These are phyloP conservation scores for Silurus meridionalis DNA, from an alignment of 2,113 vertebrate genomes.

Conservation along the genomic window DNA sequence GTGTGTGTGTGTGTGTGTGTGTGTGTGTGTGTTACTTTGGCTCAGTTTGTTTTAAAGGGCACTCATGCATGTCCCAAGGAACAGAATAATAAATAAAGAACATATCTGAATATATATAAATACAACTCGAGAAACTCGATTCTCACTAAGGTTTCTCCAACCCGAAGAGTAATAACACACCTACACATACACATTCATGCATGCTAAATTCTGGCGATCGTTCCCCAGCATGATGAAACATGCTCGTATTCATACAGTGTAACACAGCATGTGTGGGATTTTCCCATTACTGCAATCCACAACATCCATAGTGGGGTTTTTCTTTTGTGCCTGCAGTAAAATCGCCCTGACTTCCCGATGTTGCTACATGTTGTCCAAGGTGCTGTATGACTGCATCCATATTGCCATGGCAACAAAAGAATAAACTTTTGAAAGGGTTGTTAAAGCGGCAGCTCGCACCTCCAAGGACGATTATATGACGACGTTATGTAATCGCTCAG, in stretches of 20 bases:
- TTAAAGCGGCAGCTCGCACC: conserved; percentile 4
- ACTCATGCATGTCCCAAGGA: neutral
- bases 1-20: conserved; percentile 21
- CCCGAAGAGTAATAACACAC: neutral
- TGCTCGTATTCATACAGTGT: neutral
- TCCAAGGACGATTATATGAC: conserved; percentile 40
- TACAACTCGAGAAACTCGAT: neutral
- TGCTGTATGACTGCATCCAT: neutral
- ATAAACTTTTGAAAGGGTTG: conserved; percentile 31
- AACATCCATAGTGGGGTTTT: no score
- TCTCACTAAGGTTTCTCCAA: neutral
- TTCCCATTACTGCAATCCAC: neutral
- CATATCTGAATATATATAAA: neutral
- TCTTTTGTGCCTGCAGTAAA: neutral
- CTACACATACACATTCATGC: neutral
- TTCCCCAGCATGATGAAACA: neutral
- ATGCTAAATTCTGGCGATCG: neutral
- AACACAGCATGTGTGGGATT: conserved; percentile 5
- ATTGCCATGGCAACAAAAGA: conserved; percentile 43
- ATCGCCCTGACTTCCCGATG: neutral
- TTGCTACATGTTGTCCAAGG: neutral
- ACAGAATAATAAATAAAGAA: neutral
- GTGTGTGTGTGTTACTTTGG: conserved; percentile 12
- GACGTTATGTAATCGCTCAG: conserved; percentile 36
- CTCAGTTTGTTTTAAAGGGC: neutral